These are phyloP conservation scores for Hypomecis punctinalis DNA, from an alignment of 2,888 invertebrate genomes.

Conservation along the genomic window DNA sequence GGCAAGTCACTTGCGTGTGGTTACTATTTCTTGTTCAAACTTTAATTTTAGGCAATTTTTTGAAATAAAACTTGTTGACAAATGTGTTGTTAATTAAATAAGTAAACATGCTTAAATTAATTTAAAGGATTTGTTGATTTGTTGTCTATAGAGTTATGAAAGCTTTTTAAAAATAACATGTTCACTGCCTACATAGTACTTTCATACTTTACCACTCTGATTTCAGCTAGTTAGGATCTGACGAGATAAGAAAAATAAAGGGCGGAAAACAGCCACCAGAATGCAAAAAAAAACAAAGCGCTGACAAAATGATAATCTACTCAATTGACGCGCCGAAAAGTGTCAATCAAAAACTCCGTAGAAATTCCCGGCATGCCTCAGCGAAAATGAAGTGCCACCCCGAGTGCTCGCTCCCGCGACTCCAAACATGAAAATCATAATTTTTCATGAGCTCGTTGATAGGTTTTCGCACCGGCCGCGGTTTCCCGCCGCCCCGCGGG, in stretches of 20 bases:
- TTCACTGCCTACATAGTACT: neutral
- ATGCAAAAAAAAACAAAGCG: slow-evolving; percentile 13
- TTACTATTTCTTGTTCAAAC: slow-evolving; percentile 27
- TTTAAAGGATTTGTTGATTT: too few species aligned
- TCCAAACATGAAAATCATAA: slow-evolving; percentile 81
- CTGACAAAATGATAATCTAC: slow-evolving; percentile 36
- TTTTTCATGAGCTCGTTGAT: slow-evolving; percentile 85
- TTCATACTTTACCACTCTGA: too few species aligned
- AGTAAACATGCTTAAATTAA: neutral
- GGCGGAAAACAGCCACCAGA: neutral
- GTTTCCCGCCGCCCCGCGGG: slow-evolving; percentile 84
- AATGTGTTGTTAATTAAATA: neutral
- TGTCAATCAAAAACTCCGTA: slow-evolving; percentile 57
- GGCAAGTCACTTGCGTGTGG: slow-evolving; percentile 38
- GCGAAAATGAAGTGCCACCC: slow-evolving; percentile 74
- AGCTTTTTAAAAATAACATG: neutral
- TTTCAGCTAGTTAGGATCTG: neutral
- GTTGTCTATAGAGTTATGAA: too few species aligned
- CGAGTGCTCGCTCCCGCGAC: slow-evolving; percentile 54
- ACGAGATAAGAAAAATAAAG: neutral
- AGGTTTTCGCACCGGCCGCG: slow-evolving; percentile 83
- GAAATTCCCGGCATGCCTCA: slow-evolving; percentile 67
- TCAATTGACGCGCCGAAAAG: slow-evolving; percentile 47
- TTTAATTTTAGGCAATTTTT: slow-evolving; percentile 4
- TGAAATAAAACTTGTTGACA: neutral